phyloP scores from a whole-genome alignment of 2,888 invertebrate genomes.

The Drosophila neutralis region DNA sequence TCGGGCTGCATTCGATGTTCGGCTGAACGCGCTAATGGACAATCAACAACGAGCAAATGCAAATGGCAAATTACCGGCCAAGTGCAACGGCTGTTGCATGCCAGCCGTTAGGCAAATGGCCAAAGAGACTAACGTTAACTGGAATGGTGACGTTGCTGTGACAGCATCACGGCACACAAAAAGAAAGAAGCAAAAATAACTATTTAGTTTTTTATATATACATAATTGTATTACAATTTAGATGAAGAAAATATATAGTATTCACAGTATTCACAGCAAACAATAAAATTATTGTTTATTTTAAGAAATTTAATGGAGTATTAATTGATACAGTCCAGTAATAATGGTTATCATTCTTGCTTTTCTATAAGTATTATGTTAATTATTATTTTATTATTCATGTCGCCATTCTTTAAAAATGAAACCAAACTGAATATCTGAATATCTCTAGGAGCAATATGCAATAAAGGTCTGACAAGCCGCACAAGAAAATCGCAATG shows the following conservation, averaged over 20 bases:
- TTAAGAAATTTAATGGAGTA: background rate
- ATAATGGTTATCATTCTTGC: background rate
- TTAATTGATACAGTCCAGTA: background rate
- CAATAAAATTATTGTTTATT: background rate
- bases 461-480: background rate
- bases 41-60: conserved; percentile 60
- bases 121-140: conserved; percentile 3
- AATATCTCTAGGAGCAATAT: background rate
- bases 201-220: background rate
- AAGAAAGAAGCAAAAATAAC: background rate
- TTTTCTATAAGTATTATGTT: background rate
- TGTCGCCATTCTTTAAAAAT: background rate
- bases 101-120: conserved; percentile 46
- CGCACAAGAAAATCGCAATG: background rate
- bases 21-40: conserved; percentile 70
- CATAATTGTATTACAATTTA: background rate
- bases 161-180: background rate
- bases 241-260: background rate
- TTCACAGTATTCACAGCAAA: background rate
- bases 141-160: conserved; percentile 3
- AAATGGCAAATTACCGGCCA: conserved; percentile 60
- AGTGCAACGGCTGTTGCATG: conserved; percentile 45
- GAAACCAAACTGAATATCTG: background rate
- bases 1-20: conserved; percentile 38
- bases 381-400: no score